Percentiles rank a stretch among this genome's conserved stretches.
These are phyloP conservation scores for Eumeta japonica DNA, from an alignment of 1,140 invertebrate species.

Conservation along the genomic window DNA sequence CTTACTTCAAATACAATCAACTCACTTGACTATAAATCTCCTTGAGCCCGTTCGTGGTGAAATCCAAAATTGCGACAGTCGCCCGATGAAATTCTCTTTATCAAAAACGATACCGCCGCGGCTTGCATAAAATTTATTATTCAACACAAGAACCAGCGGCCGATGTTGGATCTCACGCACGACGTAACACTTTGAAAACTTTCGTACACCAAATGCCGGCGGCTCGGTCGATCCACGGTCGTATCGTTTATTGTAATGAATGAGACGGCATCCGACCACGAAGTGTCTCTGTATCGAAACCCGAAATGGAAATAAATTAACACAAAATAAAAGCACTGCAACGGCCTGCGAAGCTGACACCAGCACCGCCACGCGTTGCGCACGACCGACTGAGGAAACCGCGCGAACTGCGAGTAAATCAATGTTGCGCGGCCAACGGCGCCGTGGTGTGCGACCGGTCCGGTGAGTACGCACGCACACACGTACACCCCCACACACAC, in stretches of 20 bases:
- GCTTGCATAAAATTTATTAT: conserved; percentile 51
- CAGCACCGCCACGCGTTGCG: conserved; percentile 44
- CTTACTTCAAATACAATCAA: too few species aligned
- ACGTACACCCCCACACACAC: conserved; percentile 25
- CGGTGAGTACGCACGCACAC: conserved; percentile 2
- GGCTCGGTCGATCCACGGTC: too few species aligned
- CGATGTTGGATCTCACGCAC: too few species aligned
- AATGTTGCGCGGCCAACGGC: conserved; percentile 5
- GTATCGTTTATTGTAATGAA: too few species aligned
- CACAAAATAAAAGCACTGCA: conserved; percentile 36
- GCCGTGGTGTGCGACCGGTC: too few species aligned
- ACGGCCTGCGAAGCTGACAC: conserved; percentile 29
- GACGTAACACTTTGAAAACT: too few species aligned
- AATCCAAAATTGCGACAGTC: conserved; percentile 51
- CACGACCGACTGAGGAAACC: conserved; percentile 47
- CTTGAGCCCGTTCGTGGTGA: conserved; percentile 55
- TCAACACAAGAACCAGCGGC: conserved; percentile 40
- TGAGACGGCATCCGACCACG: too few species aligned
- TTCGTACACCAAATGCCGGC: too few species aligned
- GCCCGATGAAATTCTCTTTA: conserved; percentile 43
- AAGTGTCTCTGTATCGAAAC: conserved; percentile 25
- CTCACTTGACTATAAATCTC: conserved; percentile 54
- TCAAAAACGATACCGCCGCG: conserved; percentile 49
- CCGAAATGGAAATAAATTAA: conserved; percentile 34
- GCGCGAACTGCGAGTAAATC: conserved; percentile 11